phyloP scores from a whole-genome alignment of 2,113 vertebrate genomes.

The Apteryx owenii region DNA sequence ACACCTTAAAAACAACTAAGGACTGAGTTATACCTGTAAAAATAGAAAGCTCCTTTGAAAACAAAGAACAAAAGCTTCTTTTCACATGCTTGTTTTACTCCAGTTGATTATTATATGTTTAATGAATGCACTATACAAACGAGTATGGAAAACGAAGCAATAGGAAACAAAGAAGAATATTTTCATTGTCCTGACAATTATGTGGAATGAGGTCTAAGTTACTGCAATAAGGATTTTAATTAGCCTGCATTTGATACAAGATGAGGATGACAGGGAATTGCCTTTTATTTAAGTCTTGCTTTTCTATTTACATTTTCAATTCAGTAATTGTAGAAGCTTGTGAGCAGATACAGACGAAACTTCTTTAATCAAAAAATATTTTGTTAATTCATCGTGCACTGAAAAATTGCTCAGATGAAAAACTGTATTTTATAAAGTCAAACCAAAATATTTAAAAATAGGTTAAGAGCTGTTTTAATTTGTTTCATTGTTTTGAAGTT shows the following conservation, averaged over 20 bases:
- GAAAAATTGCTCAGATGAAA: not conserved
- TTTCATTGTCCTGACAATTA: not conserved
- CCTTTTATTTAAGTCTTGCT: not conserved
- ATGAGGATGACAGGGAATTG: not conserved
- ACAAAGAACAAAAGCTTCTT: slow-evolving; percentile 20
- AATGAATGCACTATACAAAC: slow-evolving; percentile 47
- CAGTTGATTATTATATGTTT: slow-evolving; percentile 22
- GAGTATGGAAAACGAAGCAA: not conserved
- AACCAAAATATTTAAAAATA: not conserved
- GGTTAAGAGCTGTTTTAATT: not conserved
- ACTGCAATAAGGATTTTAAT: slow-evolving; percentile 33
- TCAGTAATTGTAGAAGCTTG: not conserved
- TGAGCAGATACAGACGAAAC: not conserved
- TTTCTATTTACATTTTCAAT: not conserved
- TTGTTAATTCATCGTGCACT: not conserved
- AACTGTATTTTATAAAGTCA: not conserved
- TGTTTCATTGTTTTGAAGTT: not conserved
- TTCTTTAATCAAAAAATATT: not conserved
- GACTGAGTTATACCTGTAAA: slow-evolving; percentile 43
- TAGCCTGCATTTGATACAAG: not conserved
- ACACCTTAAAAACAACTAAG: slow-evolving; percentile 60
- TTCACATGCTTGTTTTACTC: slow-evolving; percentile 15
- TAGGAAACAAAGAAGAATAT: slow-evolving; percentile 4
- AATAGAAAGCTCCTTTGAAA: slow-evolving; percentile 44
- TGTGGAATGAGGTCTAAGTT: not conserved